A percentile compares a stretch with the other conserved stretches of the same genome.
Evolutionary conservation across 2,888 invertebrate genomes (phyloP).

Genomic region (Callimorpha dominula): DNA sequence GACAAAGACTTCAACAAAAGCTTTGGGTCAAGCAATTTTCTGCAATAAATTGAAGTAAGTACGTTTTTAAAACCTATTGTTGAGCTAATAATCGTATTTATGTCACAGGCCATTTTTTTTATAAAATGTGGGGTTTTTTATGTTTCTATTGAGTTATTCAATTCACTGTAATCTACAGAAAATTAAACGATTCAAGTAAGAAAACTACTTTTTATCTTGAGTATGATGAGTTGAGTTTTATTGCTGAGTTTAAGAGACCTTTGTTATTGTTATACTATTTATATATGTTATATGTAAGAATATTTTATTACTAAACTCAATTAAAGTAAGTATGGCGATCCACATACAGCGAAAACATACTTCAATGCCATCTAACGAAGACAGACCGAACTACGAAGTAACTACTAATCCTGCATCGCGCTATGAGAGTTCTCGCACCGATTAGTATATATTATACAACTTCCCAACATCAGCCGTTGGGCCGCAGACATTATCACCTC

Average conservation of each 20-base stretch:
- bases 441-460: too few relatives aligned
- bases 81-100: neutral
- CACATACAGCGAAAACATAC: too few relatives aligned
- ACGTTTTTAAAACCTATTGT: conserved; percentile 22
- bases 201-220: neutral
- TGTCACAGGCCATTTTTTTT: neutral
- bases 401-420: too few relatives aligned
- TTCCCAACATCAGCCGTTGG: too few relatives aligned
- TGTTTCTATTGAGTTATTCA: neutral
- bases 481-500: too few relatives aligned
- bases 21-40: conserved; percentile 23
- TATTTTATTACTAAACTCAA: too few relatives aligned
- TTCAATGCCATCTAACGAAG: too few relatives aligned
- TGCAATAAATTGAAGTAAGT: conserved; percentile 24
- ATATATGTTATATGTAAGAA: too few relatives aligned
- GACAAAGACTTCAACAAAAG: conserved; percentile 23
- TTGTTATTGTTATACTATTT: too few relatives aligned
- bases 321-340: too few relatives aligned
- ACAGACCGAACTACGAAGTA: too few relatives aligned
- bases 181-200: neutral
- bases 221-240: neutral
- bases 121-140: neutral
- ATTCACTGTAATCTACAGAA: neutral
- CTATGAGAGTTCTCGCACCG: too few relatives aligned
- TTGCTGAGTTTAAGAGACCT: neutral